phyloP scores from a whole-genome alignment of 2,797 vertebrate species.

The Octomys mimax region DNA sequence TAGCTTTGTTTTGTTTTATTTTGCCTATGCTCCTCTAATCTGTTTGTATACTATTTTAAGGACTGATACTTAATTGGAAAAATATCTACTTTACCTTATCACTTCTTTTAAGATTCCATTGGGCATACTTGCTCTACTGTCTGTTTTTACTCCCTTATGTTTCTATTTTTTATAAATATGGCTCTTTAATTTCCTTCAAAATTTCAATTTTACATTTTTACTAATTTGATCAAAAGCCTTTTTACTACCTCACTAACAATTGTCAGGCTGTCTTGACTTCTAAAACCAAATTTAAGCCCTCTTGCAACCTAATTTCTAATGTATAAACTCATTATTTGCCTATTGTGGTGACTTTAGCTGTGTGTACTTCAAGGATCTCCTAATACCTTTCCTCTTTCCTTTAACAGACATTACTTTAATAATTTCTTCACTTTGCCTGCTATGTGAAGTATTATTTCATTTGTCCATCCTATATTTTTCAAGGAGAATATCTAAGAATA shows the following conservation, averaged over 20 bases:
- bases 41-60: not conserved
- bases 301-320: not conserved
- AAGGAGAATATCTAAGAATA: conserved; percentile 24
- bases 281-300: not conserved
- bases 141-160: not conserved
- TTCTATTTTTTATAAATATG: not conserved
- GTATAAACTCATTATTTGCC: not conserved
- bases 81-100: not conserved
- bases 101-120: not conserved
- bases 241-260: not conserved
- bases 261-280: not conserved
- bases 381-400: not conserved
- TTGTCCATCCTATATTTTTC: not conserved
- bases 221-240: conserved; percentile 27
- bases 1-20: not conserved
- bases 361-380: not conserved
- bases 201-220: conserved; percentile 18
- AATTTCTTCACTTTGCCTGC: conserved; percentile 29
- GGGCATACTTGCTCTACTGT: conserved; percentile 25
- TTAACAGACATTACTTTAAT: conserved; percentile 22
- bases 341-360: not conserved
- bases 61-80: not conserved
- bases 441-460: not conserved
- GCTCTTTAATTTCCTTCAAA: not conserved
- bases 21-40: not conserved